Base-by-base conservation (phyloP, 2,888 invertebrate genomes). In the Cryptocephalus moraei region DNA sequence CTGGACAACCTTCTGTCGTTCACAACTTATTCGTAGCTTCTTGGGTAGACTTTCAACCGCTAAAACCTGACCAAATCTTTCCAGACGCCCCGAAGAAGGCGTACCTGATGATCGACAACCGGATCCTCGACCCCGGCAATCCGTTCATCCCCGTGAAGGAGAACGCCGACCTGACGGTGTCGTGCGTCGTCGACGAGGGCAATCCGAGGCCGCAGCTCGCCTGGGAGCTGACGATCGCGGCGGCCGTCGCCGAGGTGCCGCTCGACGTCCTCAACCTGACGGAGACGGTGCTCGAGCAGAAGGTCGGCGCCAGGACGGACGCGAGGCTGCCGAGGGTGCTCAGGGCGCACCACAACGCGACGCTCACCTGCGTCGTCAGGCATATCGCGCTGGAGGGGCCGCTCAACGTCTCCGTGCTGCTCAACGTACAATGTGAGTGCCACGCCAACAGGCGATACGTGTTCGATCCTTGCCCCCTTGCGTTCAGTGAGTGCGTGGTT, bases 131-230 rank as follows among this genome's bases (percentile, higher is more conserved):
- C 72, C 85, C 89, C 0, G 88, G 89, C 54, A 90, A 90, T 73
- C 83, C 86, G 53, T 90, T 90, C 76, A 85, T 90, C 58, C 91
- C 91, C 1, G 89, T 91, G 13, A 79, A 87, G 59, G 91, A 91
- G 68, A 88, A 88, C 66, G 84, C 86, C 32, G 84, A 87, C 62
- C 74, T 91, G 33, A 84, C 84, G 50, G 80, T 91, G 54, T 81
- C 86, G 54, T 91, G 91, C 64, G 82, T 89, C n/a, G 88, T 87
- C 51, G 90, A 91, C 70, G 90, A 90, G 69, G 82, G 82, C 40
- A 79, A 84, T 61, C 86, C 86, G 0, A 79, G 80, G 32, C 82
- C 84, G 12, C 74, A 79, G 38, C 68, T 79, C 43, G 69, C 80
- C 66, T 85, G 73, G 85, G 82, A 66, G 76, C 81, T 61, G 74